These are phyloP conservation scores for Takifugu flavidus DNA, from an alignment of 2,113 vertebrate species.

Conservation along the genomic window DNA sequence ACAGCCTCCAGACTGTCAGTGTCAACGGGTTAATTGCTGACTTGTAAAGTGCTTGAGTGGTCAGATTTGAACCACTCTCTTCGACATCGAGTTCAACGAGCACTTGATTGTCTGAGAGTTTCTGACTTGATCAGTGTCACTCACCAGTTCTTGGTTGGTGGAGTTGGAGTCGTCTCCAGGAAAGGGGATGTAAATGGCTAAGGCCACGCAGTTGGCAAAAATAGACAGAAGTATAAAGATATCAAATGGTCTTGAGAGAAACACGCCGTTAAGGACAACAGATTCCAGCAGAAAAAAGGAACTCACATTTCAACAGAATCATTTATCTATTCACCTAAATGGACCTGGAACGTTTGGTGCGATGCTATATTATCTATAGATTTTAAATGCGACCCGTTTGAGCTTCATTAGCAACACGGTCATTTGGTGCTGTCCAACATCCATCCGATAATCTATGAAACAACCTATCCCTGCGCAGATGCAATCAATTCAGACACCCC, in stretches of 20 bases:
- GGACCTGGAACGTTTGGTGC: not conserved
- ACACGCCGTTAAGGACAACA: constrained; percentile 78
- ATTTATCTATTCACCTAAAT: not conserved
- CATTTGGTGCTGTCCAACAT: not conserved
- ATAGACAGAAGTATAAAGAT: constrained; percentile 99
- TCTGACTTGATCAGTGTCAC: constrained; percentile 52
- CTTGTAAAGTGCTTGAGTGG: too few species aligned
- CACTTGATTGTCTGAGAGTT: too few species aligned
- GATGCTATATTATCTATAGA: not conserved
- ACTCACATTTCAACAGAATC: not conserved
- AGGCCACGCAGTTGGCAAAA: constrained; percentile 99
- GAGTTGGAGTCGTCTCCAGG: constrained; percentile 99
- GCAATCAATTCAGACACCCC: constrained; percentile 2
- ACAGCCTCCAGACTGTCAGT: too few species aligned
- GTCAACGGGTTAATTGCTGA: too few species aligned
- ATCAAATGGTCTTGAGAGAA: constrained; percentile 92
- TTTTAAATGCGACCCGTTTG: not conserved
- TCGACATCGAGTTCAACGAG: too few species aligned
- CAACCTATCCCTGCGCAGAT: not conserved
- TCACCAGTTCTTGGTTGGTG: constrained; percentile 99
- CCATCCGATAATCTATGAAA: not conserved
- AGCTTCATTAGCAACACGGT: not conserved
- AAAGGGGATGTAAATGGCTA: constrained; percentile 99
- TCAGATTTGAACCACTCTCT: too few species aligned
- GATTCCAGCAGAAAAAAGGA: not conserved